A percentile compares a stretch with the other conserved stretches of the same genome.
phyloP scores from a whole-genome alignment of 2,113 vertebrate genomes.

The Benthochromis sp. region DNA sequence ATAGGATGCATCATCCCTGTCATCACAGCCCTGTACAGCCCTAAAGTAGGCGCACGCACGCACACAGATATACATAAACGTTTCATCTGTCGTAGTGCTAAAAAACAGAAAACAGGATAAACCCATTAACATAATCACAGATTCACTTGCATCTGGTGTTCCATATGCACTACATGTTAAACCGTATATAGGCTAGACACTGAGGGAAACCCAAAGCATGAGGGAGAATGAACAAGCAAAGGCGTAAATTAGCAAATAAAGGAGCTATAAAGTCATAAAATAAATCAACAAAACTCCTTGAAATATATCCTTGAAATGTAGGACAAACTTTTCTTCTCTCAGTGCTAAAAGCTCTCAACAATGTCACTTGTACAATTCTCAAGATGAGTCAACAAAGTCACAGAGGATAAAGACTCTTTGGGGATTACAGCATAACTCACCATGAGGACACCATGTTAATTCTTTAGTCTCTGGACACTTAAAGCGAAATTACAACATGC shows the following conservation, averaged over 20 bases:
- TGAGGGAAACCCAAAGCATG: not conserved
- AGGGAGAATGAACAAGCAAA: not conserved
- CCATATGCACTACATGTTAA: not conserved
- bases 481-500: not conserved
- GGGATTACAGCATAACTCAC: not conserved
- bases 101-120: conserved; percentile 3
- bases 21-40: conserved; percentile 32
- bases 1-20: conserved; percentile 56
- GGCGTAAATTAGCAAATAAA: not conserved
- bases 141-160: conserved; percentile 27
- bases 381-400: not conserved
- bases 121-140: conserved; percentile 10
- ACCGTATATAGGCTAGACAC: not conserved
- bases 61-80: not conserved
- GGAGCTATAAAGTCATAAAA: not conserved
- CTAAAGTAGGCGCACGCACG: not conserved
- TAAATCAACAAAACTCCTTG: not conserved
- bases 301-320: not conserved
- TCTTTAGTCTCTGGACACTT: not conserved
- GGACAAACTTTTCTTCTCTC: not conserved
- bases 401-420: not conserved
- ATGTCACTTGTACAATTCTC: not conserved
- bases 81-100: not conserved
- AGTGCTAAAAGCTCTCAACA: not conserved
- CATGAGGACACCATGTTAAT: not conserved